Evolutionary conservation across 2,113 vertebrate species (phyloP).

Genomic region (Oryzias melastigma): DNA sequence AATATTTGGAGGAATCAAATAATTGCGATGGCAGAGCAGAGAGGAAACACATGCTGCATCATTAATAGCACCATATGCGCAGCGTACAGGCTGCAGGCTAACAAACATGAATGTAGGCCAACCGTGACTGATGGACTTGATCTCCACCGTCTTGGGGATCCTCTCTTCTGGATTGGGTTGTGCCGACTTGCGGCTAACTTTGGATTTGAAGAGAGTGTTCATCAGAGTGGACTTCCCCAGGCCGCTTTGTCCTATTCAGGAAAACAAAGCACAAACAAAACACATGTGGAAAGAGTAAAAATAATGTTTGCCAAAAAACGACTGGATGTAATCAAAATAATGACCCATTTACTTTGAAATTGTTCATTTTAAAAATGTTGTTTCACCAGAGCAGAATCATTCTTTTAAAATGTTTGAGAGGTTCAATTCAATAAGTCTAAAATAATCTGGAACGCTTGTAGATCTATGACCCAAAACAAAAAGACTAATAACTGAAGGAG

Average conservation of each 20-base stretch:
- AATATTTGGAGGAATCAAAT: background rate
- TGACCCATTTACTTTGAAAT: too few relatives aligned
- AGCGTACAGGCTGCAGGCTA: background rate
- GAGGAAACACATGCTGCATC: background rate
- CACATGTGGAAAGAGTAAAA: conserved; percentile 2
- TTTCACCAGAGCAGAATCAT: too few relatives aligned
- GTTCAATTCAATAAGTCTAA: too few relatives aligned
- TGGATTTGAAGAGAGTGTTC: conserved; percentile 99
- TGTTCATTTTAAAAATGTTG: too few relatives aligned
- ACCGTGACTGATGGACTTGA: conserved; percentile 97
- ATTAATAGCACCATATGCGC: conserved; percentile 1
- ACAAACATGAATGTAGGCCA: conserved; percentile 10
- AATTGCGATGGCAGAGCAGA: background rate
- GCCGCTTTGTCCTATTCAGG: conserved; percentile 89
- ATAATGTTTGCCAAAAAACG: background rate
- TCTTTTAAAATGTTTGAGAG: too few relatives aligned
- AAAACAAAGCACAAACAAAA: conserved; percentile 13
- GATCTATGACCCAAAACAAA: too few relatives aligned
- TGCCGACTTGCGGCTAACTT: conserved; percentile 94
- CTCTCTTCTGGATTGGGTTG: conserved; percentile 85
- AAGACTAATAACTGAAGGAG: too few relatives aligned
- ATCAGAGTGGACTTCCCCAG: conserved; percentile 97
- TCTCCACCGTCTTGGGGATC: conserved; percentile 97
- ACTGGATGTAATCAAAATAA: background rate
- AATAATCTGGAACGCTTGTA: too few relatives aligned